Conservation (phyloP, 1,140 invertebrate species). For the Berghia stephanieae region DNA sequence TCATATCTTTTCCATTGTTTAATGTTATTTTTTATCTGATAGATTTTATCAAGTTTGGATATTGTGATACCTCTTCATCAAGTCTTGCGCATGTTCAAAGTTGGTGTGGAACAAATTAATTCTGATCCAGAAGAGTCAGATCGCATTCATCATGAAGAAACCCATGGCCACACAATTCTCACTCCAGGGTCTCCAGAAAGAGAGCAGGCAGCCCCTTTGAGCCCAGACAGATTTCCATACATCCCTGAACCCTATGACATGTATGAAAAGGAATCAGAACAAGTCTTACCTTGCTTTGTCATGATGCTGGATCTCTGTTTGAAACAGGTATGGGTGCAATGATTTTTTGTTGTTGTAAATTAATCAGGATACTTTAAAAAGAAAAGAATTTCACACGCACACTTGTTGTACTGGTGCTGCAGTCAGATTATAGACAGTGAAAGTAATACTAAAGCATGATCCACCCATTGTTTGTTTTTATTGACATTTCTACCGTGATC, state of each 20-base stretch:
- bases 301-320: slow-evolving; percentile 95
- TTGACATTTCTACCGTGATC: no score
- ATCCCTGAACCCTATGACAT: slow-evolving; percentile 50
- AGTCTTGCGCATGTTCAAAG: slow-evolving; percentile 59
- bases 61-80: slow-evolving; percentile 63
- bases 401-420: no score
- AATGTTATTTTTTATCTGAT: slow-evolving; percentile 23
- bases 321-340: slow-evolving; percentile 78
- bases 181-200: slow-evolving; percentile 41
- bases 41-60: slow-evolving; percentile 64
- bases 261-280: slow-evolving; percentile 64
- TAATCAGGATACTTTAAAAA: no score
- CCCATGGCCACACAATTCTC: slow-evolving; percentile 39
- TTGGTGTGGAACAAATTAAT: slow-evolving; percentile 52
- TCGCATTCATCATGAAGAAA: slow-evolving; percentile 31
- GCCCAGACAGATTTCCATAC: slow-evolving; percentile 52
- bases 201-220: slow-evolving; percentile 56
- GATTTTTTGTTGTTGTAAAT: background rate
- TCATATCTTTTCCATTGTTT: no score
- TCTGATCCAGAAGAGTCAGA: slow-evolving; percentile 41
- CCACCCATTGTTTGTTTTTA: no score
- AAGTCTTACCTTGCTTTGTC: slow-evolving; percentile 86
- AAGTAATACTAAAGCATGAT: no score
- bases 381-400: no score
- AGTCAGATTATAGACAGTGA: no score